These are phyloP conservation scores for Callionymus lyra DNA, from an alignment of 2,113 vertebrate species.

Conservation along the genomic window DNA sequence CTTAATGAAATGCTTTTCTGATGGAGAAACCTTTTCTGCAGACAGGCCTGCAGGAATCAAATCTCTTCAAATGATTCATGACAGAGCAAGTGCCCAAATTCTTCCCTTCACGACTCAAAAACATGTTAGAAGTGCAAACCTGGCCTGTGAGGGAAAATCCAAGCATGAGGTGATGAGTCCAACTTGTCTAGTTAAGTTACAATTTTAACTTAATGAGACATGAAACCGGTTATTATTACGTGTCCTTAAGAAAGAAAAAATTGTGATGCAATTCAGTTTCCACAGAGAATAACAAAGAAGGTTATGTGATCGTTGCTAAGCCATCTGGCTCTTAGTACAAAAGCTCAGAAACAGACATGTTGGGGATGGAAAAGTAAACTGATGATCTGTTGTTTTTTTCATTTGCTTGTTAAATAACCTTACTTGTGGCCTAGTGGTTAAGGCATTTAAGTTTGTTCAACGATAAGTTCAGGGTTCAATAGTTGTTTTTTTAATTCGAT, in stretches of 20 bases:
- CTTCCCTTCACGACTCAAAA: slow-evolving; percentile 12
- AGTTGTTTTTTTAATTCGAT: no score
- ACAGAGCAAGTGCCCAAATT: slow-evolving; percentile 12
- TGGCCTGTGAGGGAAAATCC: slow-evolving; percentile 15
- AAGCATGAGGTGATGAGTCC: slow-evolving; percentile 19
- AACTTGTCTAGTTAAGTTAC: slow-evolving; percentile 6
- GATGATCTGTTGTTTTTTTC: no score
- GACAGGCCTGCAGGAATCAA: slow-evolving; percentile 6
- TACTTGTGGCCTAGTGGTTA: no score
- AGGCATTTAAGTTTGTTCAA: no score
- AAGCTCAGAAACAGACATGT: no score
- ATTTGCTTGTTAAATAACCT: no score
- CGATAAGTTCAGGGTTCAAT: no score
- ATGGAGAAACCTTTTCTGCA: slow-evolving; percentile 17
- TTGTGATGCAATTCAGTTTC: slow-evolving; percentile 45
- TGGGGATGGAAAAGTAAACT: no score
- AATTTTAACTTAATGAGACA: slow-evolving; percentile 12
- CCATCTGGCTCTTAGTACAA: no score
- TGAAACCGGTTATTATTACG: slow-evolving; percentile 26
- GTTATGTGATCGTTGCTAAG: no score
- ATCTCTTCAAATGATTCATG: slow-evolving; percentile 24
- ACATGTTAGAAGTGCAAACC: slow-evolving; percentile 2
- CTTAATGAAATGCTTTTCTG: slow-evolving; percentile 16
- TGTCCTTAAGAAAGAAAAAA: slow-evolving; percentile 15
- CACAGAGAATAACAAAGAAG: slow-evolving; percentile 1